phyloP scores from a whole-genome alignment of 2,797 vertebrate species.

The Liparis tanakae region DNA sequence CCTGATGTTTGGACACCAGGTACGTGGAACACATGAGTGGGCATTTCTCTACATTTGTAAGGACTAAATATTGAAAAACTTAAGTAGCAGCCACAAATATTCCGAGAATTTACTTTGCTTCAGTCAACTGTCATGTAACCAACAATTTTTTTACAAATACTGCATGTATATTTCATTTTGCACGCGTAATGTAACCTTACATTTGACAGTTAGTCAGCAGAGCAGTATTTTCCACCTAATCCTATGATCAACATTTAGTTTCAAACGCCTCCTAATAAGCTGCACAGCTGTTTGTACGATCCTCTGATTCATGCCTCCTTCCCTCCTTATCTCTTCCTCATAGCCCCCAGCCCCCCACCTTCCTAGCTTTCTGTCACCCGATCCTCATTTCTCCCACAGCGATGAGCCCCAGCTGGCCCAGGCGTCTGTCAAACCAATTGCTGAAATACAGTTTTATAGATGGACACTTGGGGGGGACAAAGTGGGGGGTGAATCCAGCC shows the following conservation, averaged over 20 bases:
- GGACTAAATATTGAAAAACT: not conserved
- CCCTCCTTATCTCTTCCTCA: constrained; percentile 17
- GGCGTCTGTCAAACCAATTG: constrained; percentile 56
- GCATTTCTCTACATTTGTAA: not conserved
- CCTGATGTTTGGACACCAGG: not conserved
- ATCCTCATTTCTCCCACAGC: constrained; percentile 56
- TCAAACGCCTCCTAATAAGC: constrained; percentile 20
- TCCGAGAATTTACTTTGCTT: not conserved
- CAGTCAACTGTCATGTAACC: not conserved
- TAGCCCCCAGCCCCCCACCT: not conserved
- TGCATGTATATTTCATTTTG: not conserved
- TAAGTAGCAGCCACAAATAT: not conserved
- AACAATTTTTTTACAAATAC: not conserved
- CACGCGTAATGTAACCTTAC: not conserved
- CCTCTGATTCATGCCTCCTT: constrained; percentile 23
- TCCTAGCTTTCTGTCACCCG: constrained; percentile 47
- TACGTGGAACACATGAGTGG: not conserved
- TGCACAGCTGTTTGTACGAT: constrained; percentile 7
- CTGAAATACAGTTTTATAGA: constrained; percentile 70
- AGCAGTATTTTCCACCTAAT: constrained; percentile 3
- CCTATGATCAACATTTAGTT: constrained; percentile 7
- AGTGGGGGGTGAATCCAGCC: not conserved
- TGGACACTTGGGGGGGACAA: constrained; percentile 23
- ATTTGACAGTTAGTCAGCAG: constrained; percentile 1
- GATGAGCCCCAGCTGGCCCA: constrained; percentile 65